Conservation (phyloP, 2,797 vertebrate genomes). For the Acanthurus lineatus region DNA sequence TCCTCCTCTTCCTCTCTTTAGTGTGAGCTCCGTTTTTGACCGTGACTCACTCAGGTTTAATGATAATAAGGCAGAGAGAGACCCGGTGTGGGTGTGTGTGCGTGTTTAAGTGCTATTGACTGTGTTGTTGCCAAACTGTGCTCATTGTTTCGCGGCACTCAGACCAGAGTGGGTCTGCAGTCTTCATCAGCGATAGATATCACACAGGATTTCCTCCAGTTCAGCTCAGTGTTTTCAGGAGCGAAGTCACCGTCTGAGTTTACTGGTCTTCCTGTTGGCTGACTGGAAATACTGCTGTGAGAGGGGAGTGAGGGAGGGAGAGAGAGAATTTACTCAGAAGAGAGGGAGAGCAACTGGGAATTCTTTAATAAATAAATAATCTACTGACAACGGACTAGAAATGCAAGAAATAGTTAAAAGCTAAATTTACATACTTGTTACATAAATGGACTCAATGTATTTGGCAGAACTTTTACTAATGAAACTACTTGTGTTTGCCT, state of each 20-base stretch:
- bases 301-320: not conserved
- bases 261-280: slow-evolving; percentile 67
- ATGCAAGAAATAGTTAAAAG: too few relatives aligned
- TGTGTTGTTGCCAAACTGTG: slow-evolving; percentile 45
- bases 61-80: slow-evolving; percentile 46
- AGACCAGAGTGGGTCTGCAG: slow-evolving; percentile 39
- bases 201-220: slow-evolving; percentile 80
- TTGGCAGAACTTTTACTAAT: too few relatives aligned
- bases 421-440: too few relatives aligned
- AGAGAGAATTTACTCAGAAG: not conserved
- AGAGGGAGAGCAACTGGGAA: not conserved
- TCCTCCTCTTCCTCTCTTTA: not conserved
- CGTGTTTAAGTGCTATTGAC: slow-evolving; percentile 24
- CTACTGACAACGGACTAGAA: too few relatives aligned
- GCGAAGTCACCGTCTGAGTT: slow-evolving; percentile 58
- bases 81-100: slow-evolving; percentile 19
- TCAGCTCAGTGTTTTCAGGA: slow-evolving; percentile 59
- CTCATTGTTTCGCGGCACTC: slow-evolving; percentile 67
- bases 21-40: slow-evolving; percentile 41
- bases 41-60: slow-evolving; percentile 58
- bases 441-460: too few relatives aligned
- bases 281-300: slow-evolving; percentile 40
- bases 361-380: too few relatives aligned
- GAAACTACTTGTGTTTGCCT: too few relatives aligned
- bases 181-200: slow-evolving; percentile 68